phyloP scores from a whole-genome alignment of 2,888 invertebrate genomes.

The Bombyx huttoni region DNA sequence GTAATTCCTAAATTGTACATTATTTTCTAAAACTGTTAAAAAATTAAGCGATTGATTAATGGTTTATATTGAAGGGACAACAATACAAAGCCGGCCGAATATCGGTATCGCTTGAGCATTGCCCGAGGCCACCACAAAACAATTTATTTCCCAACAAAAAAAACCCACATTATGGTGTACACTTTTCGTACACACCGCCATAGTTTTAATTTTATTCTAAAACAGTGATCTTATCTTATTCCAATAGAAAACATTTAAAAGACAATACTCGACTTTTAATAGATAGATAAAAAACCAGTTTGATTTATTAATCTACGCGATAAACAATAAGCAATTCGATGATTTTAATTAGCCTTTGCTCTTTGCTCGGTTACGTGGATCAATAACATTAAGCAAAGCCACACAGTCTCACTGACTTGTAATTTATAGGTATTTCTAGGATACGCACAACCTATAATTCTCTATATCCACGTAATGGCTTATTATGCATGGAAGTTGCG shows the following conservation, averaged over 20 bases:
- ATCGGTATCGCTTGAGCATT: conserved; percentile 19
- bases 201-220: neutral
- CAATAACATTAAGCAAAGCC: neutral
- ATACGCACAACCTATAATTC: neutral
- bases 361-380: neutral
- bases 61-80: conserved; percentile 12
- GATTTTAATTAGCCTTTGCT: neutral
- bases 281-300: no score
- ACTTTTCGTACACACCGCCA: conserved; percentile 13
- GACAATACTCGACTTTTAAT: no score
- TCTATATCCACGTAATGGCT: neutral
- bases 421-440: neutral
- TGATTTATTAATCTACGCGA: neutral
- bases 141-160: conserved; percentile 27
- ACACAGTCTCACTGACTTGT: neutral
- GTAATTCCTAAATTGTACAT: no score
- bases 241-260: no score
- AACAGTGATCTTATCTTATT: neutral
- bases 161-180: conserved; percentile 2
- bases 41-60: no score
- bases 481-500: neutral
- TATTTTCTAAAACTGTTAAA: no score
- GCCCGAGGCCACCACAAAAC: conserved; percentile 21
- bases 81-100: conserved; percentile 21
- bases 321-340: neutral